A percentile compares a stretch with the other conserved stretches of the same genome.
Evolutionary conservation across 1,140 invertebrate genomes (phyloP).

Genomic region (Oppia nitens): DNA sequence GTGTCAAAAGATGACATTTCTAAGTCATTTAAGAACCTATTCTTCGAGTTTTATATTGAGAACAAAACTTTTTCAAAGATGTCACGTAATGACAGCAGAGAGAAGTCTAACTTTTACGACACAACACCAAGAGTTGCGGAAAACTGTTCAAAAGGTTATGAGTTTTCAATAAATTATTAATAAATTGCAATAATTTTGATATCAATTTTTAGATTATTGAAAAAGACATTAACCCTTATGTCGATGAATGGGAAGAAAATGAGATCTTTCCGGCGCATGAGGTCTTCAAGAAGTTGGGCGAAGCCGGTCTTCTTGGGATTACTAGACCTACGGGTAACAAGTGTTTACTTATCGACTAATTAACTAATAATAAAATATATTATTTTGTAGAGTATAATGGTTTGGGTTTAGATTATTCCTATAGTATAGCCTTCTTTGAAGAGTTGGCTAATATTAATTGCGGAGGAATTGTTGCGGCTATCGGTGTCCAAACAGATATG

Average conservation of each 20-base stretch:
- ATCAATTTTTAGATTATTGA: slow-evolving; percentile 35
- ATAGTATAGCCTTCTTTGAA: slow-evolving; percentile 38
- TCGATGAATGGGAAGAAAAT: slow-evolving; percentile 39
- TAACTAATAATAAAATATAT: neutral
- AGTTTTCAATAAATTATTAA: neutral
- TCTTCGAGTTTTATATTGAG: neutral
- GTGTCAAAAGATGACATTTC: neutral
- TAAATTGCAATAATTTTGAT: neutral
- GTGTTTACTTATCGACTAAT: neutral
- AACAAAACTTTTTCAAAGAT: too few species aligned
- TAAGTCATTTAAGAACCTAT: neutral
- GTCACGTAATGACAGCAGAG: too few species aligned
- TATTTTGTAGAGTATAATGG: slow-evolving; percentile 38
- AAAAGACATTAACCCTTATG: slow-evolving; percentile 40
- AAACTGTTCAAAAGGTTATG: slow-evolving; percentile 21
- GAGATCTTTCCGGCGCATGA: slow-evolving; percentile 35
- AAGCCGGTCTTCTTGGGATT: slow-evolving; percentile 38
- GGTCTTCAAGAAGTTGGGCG: slow-evolving; percentile 39
- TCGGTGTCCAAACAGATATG: slow-evolving; percentile 41
- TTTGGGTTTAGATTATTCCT: slow-evolving; percentile 39
- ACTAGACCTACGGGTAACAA: slow-evolving; percentile 24
- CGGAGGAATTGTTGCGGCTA: slow-evolving; percentile 38
- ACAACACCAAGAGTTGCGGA: slow-evolving; percentile 22
- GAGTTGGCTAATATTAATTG: slow-evolving; percentile 37
- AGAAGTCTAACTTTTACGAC: slow-evolving; percentile 13